Evolutionary conservation across 2,797 vertebrate species (phyloP).

Genomic region (Crax fasciolata): DNA sequence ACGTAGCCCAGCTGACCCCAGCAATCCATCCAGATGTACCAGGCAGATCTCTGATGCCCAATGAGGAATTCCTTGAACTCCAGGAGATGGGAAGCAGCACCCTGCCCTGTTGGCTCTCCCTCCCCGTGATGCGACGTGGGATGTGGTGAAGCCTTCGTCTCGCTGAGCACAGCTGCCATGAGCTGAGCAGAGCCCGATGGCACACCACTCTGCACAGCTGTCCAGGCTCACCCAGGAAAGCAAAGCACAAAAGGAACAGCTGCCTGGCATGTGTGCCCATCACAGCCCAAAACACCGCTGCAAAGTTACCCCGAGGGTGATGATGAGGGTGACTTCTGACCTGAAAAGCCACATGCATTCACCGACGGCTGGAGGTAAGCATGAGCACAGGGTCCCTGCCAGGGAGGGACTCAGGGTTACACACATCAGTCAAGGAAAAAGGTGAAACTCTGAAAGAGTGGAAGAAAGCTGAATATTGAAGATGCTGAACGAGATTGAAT

Average conservation of each 20-base stretch:
- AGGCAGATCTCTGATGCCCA: background rate
- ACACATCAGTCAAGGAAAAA: background rate
- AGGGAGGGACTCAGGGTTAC: background rate
- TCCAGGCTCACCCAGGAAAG: too few species aligned
- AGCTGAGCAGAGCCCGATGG: too few species aligned
- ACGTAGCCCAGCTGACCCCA: rapidly evolving
- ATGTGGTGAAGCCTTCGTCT: background rate
- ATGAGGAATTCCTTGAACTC: background rate
- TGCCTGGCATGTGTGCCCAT: background rate
- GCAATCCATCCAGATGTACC: background rate
- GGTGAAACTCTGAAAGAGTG: background rate
- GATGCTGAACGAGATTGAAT: background rate
- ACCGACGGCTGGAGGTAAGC: background rate
- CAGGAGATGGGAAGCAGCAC: background rate
- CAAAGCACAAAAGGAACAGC: too few species aligned
- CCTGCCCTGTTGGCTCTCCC: background rate
- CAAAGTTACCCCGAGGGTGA: background rate
- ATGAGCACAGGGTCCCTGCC: background rate
- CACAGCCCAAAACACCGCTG: background rate
- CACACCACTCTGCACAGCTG: too few species aligned
- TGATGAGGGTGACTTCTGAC: background rate
- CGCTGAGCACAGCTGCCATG: rapidly evolving
- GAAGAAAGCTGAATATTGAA: background rate
- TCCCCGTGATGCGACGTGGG: background rate
- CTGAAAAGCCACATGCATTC: background rate